Percentiles rank a stretch among this genome's conserved stretches.
Conservation (phyloP, 1,140 invertebrate genomes). For the Pseudoatta argentina region DNA sequence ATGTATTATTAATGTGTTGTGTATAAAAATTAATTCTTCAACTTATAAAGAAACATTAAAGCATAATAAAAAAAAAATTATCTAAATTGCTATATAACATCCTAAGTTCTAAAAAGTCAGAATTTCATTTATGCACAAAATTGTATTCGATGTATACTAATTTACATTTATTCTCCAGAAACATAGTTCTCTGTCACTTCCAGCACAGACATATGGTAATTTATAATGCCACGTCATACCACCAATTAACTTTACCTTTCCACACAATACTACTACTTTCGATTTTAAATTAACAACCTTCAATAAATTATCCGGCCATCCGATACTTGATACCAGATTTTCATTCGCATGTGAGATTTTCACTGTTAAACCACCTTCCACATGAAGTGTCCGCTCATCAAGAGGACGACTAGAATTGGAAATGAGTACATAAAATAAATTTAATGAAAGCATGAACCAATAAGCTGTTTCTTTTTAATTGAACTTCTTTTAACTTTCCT, state of each 20-base stretch:
- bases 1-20: background rate
- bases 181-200: constrained; percentile 88
- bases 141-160: constrained; percentile 75
- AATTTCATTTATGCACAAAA: constrained; percentile 11
- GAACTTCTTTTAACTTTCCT: too few relatives aligned
- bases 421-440: constrained; percentile 57
- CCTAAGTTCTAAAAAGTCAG: background rate
- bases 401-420: constrained; percentile 86
- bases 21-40: background rate
- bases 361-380: constrained; percentile 87
- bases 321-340: constrained; percentile 88
- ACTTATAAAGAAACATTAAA: background rate
- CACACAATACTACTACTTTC: constrained; percentile 86
- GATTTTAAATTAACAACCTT: constrained; percentile 88
- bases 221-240: constrained; percentile 89
- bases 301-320: constrained; percentile 87
- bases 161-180: constrained; percentile 89
- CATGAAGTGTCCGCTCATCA: constrained; percentile 87
- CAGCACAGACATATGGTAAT: constrained; percentile 88
- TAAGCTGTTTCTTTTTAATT: too few relatives aligned
- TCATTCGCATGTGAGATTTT: constrained; percentile 87
- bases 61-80: constrained; percentile 12
- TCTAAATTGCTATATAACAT: background rate
- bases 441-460: background rate
- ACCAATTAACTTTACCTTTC: constrained; percentile 86